A percentile compares a stretch with the other conserved stretches of the same genome.
Conservation (phyloP, 2,888 invertebrate genomes). For the Troglohyphantes excavatus region DNA sequence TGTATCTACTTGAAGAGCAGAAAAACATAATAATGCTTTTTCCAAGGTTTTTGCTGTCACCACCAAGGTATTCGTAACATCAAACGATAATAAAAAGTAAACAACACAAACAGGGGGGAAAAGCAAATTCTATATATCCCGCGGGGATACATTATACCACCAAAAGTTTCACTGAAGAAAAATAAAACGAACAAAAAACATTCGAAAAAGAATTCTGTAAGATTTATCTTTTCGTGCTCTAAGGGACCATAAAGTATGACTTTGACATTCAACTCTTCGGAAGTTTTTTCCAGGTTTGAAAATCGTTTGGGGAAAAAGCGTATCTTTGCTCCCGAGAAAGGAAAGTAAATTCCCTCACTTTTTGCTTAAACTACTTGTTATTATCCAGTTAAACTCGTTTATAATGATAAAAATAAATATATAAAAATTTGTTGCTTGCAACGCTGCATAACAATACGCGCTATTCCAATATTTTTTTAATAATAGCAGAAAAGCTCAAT, state of each 20-base stretch:
- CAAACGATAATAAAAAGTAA: slow-evolving; percentile 27
- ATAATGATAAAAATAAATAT: background rate
- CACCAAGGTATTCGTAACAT: slow-evolving; percentile 8
- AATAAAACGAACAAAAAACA: background rate
- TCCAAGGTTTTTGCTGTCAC: slow-evolving; percentile 8
- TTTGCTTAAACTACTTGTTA: too few relatives aligned
- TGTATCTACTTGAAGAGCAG: background rate
- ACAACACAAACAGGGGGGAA: too few relatives aligned
- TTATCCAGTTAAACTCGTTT: background rate
- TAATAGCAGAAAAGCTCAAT: too few relatives aligned
- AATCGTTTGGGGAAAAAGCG: slow-evolving; percentile 19
- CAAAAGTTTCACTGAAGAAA: background rate
- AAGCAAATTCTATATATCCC: background rate
- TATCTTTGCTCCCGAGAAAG: background rate
- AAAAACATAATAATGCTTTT: slow-evolving; percentile 7
- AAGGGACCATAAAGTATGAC: slow-evolving; percentile 62
- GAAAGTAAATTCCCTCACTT: background rate
- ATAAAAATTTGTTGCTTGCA: too few relatives aligned
- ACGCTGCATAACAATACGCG: too few relatives aligned
- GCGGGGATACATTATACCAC: slow-evolving; percentile 46
- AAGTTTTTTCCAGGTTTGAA: slow-evolving; percentile 25
- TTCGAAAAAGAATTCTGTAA: slow-evolving; percentile 9
- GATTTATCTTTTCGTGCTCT: slow-evolving; percentile 67
- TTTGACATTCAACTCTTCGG: slow-evolving; percentile 52
- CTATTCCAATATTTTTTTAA: too few relatives aligned